These are phyloP conservation scores for Hofmannophila pseudospretella DNA, from an alignment of 2,888 invertebrate species.

Conservation along the genomic window DNA sequence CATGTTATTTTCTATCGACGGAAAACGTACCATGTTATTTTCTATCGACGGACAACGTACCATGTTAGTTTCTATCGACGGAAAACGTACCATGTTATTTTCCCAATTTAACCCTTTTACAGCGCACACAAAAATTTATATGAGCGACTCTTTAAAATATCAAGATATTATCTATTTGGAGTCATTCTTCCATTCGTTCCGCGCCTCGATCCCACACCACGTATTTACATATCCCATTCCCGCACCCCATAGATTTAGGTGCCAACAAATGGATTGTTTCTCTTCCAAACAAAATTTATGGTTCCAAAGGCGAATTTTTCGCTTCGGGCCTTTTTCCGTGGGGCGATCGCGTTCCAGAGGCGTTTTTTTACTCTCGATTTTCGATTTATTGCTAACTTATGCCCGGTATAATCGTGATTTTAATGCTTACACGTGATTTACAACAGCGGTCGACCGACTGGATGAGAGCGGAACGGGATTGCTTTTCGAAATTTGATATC, in stretches of 20 bases:
- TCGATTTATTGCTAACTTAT: conserved; percentile 72
- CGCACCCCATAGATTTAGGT: conserved; percentile 58
- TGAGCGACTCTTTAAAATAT: too few species aligned
- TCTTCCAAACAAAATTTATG: conserved; percentile 56
- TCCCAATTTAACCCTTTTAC: too few species aligned
- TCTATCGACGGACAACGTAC: too few species aligned
- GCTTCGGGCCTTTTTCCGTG: conserved; percentile 20
- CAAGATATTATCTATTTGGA: conserved; percentile 25
- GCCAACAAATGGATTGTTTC: conserved; percentile 71
- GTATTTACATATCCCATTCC: conserved; percentile 58
- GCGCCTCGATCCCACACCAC: conserved; percentile 26
- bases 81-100: too few species aligned
- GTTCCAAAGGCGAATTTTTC: conserved; percentile 50
- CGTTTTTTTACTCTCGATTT: conserved; percentile 53
- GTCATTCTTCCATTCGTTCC: conserved; percentile 1
- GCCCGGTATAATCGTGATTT: conserved; percentile 73
- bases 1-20: too few species aligned
- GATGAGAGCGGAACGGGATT: conserved; percentile 51
- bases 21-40: too few species aligned
- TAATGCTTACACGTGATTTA: conserved; percentile 69
- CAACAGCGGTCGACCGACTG: conserved; percentile 43
- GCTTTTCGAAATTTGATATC: conserved; percentile 75
- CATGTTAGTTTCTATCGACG: too few species aligned
- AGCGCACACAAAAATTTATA: too few species aligned
- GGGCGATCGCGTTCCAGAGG: conserved; percentile 22